Evolutionary conservation across 1,140 invertebrate species (phyloP), one percentile per base, ranked within the genome.

Genomic region (Riptortus pedestris): DNA sequence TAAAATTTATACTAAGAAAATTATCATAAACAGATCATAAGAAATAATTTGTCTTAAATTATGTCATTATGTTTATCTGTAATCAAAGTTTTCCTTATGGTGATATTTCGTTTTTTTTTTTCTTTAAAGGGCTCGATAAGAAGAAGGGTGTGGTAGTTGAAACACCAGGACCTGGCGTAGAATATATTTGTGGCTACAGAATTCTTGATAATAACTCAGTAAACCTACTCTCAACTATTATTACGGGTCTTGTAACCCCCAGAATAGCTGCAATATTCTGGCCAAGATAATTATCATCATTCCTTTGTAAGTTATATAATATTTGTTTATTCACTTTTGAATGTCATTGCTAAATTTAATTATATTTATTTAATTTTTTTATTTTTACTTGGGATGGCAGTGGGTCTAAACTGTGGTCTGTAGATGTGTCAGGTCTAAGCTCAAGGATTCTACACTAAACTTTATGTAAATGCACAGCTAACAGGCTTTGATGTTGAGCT

Each of bases 201-300:
- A 74, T 93, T 51, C 74, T 96, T n/a, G 90, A 94, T 73, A 95
- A 95, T 74, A 89, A 94, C 70, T 86, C 87, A 74, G 89, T 96
- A 0, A 96, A 95, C 75, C 78, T 96, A 18, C 75, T 94, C 58
- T 87, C 90, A 0, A 88, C 83, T 62, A 80, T 93, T 45, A 74
- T 87, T 1, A 89, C 85, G 66, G 87, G 83, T 11, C 71, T 93
- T 5, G 73, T 85, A 7, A 79, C 87, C 61, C 90, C 91, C 3
- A 77, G 80, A 67, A 71, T 92, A 52, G 85, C 86, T 9, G 83
- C 85, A 69, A 72, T 78, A 60, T 74, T 83, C 48, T 88, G 85
- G 85, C 80, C 80, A 59, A 74, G 43, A 18, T 65, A 63, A 62
- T n/a, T n/a, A n/a, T n/a, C n/a, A n/a, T n/a, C n/a, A n/a, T n/a